Evolutionary conservation across 2,113 vertebrate genomes (phyloP), one percentile per base, ranked within the genome.

Genomic region (Albula glossodonta): DNA sequence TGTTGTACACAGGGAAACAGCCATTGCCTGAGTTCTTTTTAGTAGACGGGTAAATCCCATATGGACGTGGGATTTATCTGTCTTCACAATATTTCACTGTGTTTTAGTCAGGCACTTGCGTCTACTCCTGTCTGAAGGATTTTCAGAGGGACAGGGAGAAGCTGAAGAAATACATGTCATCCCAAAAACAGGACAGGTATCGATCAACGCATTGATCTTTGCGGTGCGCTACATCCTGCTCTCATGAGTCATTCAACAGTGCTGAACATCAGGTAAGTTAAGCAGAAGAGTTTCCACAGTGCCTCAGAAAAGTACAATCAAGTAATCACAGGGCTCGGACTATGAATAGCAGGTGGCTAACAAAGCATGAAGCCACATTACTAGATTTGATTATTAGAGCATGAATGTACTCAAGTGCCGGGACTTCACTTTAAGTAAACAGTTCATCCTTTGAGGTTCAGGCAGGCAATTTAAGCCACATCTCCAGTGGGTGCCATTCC

Each of bases 381-480:
- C 86, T 53, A 78, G 52, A 87, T 89, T 87, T 90, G 89, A 90
- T 91, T 90, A 91, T 90, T 91, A 90, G 90, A 90, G 89, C 88
- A 89, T 91, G 87, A 90, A 84, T 90, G 88, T 90, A 80, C 87
- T 84, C 70, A 88, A 86, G 86, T 85, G 85, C 70, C 10, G 70
- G 83, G 81, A 78, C 53, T 74, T 51, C 78, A 51, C 78, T 89
- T 86, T 83, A 91, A 78, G 86, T 83, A 87, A 86, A 84, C 77
- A 84, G 84, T 83, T 52, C 48, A 63, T 84, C 13, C 41, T 81
- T 63, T 78, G 78, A 87, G 84, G 88, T 84, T 78, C 53, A n/a
- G 49, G 31, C 51, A 53, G 70, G 80, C 41, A 11, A 8, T 63
- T 66, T 66, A 49, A 52, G 74, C 7, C 52, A 52, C 77, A 25